Evolutionary conservation across 2,797 vertebrate genomes (phyloP), one percentile per base, ranked within the genome.

Genomic region (Pipistrellus kuhlii): DNA sequence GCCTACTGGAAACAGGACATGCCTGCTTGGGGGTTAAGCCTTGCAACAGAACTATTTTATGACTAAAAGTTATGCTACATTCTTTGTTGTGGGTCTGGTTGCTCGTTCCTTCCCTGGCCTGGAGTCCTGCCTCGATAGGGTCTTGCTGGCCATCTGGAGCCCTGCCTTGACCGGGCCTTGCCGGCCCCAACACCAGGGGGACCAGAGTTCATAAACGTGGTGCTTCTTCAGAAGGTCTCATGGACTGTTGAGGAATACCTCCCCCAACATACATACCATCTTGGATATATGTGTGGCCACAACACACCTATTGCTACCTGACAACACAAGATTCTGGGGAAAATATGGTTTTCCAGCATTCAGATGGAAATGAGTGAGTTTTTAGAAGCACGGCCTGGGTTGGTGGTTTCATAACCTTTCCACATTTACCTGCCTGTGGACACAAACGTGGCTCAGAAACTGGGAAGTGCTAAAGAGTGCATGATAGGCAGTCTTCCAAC

Each of bases 401-500:
- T 68, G 55, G 68, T 51, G 18, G 30, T 32, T 73, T 48, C 1
- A 15, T 30, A 44, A 64, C 23, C 21, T 71, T 86, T 84, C 14
- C 64, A 23, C 85, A 51, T 14, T 11, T 1, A 21, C 3, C 15
- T 25, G 25, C 15, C 32, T 85, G 41, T 83, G 82, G 71, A 62
- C 41, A 48, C 14, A 23, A 80, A 38, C 48, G 1, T 35, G 76
- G 62, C 12, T 15, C 73, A 35, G 7, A 11, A 75, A 55, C 35
- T 46, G 27, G 38, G 30, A 80, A 76, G 21, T 30, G 30, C 44
- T 81, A 3, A 66, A 6, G 21, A 38, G 25, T 59, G 25, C 30
- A 75, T 83, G 89, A 72, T 3, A 75, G 81, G 44, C 75, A 68
- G 17, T 68, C 73, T 85, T 85, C 93, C 48, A 66, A 57, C 17